Conservation (phyloP, 2,113 vertebrate genomes). For the Platanista minor region DNA sequence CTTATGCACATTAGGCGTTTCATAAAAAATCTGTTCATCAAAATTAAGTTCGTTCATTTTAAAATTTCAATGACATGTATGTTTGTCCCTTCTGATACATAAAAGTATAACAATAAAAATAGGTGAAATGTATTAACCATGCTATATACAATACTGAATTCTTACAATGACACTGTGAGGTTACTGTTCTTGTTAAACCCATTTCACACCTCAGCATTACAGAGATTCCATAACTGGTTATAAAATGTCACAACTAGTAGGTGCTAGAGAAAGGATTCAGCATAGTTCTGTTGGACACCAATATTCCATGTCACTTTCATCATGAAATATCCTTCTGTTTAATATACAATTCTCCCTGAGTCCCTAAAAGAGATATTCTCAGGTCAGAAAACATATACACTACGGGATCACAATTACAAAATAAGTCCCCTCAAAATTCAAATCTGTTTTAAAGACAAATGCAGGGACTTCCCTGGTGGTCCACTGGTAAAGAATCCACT, state of each 20-base stretch:
- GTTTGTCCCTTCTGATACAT: background rate
- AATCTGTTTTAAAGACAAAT: background rate
- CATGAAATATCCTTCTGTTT: background rate
- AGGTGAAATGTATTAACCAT: background rate
- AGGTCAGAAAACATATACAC: background rate
- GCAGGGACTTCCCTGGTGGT: no score
- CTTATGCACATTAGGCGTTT: background rate
- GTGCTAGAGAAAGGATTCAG: background rate
- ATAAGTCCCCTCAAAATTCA: background rate
- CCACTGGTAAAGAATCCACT: no score
- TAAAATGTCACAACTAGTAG: background rate
- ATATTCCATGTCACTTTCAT: background rate
- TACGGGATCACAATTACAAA: background rate
- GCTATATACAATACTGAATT: background rate
- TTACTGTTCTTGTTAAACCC: background rate
- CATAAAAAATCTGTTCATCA: background rate
- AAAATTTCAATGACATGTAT: background rate
- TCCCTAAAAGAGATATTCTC: background rate
- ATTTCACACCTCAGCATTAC: background rate
- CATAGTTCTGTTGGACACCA: background rate
- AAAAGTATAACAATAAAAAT: background rate
- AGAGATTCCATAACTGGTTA: background rate
- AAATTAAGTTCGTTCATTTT: background rate
- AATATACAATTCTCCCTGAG: background rate
- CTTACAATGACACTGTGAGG: background rate